Evolutionary conservation across 2,113 vertebrate genomes (phyloP).

Genomic region (Nannobrachium achirus): DNA sequence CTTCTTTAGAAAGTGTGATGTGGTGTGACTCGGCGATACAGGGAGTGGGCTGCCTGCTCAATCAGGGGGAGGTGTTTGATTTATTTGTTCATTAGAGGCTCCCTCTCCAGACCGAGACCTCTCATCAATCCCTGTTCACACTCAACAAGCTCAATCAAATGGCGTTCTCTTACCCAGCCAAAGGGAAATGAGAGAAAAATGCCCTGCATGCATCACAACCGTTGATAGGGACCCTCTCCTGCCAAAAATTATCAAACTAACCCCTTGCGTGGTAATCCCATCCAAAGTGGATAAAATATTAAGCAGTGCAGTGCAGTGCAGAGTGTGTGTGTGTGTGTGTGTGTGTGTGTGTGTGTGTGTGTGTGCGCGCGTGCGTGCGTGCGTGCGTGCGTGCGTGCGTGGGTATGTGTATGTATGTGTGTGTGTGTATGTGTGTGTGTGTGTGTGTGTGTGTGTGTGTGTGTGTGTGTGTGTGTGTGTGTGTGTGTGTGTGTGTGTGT

Average conservation of each 20-base stretch:
- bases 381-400: too few relatives aligned
- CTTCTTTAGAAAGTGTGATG: conserved; percentile 66
- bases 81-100: conserved; percentile 73
- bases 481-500: too few relatives aligned
- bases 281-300: conserved; percentile 71
- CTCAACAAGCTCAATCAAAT: conserved; percentile 60
- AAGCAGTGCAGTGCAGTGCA: conserved; percentile 55
- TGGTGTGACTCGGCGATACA: conserved; percentile 57
- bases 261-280: conserved; percentile 57
- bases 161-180: conserved; percentile 37
- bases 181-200: conserved; percentile 47
- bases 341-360: too few relatives aligned
- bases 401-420: too few relatives aligned
- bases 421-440: neutral
- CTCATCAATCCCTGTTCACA: conserved; percentile 71
- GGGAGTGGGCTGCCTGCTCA: conserved; percentile 33
- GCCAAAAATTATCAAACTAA: conserved; percentile 51
- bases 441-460: too few relatives aligned
- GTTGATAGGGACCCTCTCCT: conserved; percentile 48
- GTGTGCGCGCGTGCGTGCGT: too few relatives aligned
- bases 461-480: too few relatives aligned
- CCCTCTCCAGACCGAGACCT: conserved; percentile 54
- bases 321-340: too few relatives aligned
- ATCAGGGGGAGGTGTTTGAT: conserved; percentile 64
- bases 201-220: conserved; percentile 41